Evolutionary conservation across 2,113 vertebrate genomes (phyloP).

Genomic region (Xyliphius kryptos): DNA sequence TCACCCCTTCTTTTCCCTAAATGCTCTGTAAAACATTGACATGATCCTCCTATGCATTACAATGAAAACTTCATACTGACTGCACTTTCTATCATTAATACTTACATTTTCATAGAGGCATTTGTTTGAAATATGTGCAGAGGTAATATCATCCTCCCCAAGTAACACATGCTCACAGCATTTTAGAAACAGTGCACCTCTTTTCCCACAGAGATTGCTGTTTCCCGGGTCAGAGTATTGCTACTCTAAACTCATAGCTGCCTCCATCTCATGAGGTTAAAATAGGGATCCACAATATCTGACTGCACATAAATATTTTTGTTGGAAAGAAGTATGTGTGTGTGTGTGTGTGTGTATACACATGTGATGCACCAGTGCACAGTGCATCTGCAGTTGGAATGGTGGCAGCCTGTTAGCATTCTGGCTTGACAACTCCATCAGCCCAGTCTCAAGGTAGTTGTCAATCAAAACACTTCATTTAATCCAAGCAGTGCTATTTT

Average conservation of each 20-base stretch:
- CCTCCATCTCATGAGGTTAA: too few relatives aligned
- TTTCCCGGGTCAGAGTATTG: conserved; percentile 52
- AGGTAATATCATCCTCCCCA: conserved; percentile 62
- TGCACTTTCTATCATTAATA: conserved; percentile 12
- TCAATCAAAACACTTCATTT: conserved; percentile 95
- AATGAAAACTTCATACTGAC: not conserved
- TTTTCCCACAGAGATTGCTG: conserved; percentile 66
- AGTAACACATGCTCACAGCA: conserved; percentile 56
- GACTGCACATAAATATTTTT: too few relatives aligned
- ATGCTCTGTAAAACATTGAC: not conserved
- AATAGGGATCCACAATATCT: too few relatives aligned
- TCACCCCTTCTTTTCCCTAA: not conserved
- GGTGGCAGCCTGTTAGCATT: conserved; percentile 69
- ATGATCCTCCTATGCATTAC: not conserved
- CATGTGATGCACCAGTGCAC: conserved; percentile 58
- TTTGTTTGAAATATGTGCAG: conserved; percentile 51
- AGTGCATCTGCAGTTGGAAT: conserved; percentile 66
- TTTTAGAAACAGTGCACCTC: conserved; percentile 59
- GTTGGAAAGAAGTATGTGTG: too few relatives aligned
- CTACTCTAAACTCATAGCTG: conserved; percentile 16
- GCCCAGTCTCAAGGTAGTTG: conserved; percentile 93
- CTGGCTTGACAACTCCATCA: conserved; percentile 95
- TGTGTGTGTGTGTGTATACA: conserved; percentile 21
- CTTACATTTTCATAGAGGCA: not conserved
- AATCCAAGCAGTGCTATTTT: conserved; percentile 84